phyloP scores from a whole-genome alignment of 2,888 invertebrate species.

The Drosophila percnosoma region DNA sequence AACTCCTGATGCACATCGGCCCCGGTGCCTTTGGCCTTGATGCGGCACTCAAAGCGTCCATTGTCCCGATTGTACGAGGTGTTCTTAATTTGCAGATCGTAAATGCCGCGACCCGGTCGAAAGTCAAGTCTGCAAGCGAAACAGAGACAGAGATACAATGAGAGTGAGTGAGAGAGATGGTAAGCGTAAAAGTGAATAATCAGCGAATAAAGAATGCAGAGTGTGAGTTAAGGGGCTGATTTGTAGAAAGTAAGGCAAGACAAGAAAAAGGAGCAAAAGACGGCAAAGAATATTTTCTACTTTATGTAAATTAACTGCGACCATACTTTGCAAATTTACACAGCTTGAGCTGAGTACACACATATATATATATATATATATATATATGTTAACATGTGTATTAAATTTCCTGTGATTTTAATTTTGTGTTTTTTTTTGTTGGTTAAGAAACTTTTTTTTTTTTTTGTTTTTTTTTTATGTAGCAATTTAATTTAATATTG shows the following conservation, averaged over 20 bases:
- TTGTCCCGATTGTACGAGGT: slow-evolving; percentile 96
- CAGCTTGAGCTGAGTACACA: slow-evolving; percentile 14
- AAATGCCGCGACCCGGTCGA: slow-evolving; percentile 91
- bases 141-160: slow-evolving; percentile 4
- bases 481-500: no score
- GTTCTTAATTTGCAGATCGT: slow-evolving; percentile 95
- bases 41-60: slow-evolving; percentile 95
- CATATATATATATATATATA: not conserved
- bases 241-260: slow-evolving; percentile 20
- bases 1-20: slow-evolving; percentile 93
- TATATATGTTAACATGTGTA: not conserved
- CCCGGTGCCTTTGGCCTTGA: slow-evolving; percentile 93
- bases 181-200: not conserved
- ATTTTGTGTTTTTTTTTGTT: not conserved
- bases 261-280: not conserved
- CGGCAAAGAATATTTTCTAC: slow-evolving; percentile 29
- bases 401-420: not conserved
- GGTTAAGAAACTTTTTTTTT: not conserved
- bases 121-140: slow-evolving; percentile 89
- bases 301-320: slow-evolving; percentile 70
- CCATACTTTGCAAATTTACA: slow-evolving; percentile 48
- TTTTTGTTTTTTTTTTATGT: no score
- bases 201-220: not conserved
- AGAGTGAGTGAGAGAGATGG: slow-evolving; percentile 2
- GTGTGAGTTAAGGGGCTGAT: slow-evolving; percentile 1